These are phyloP conservation scores for Grammomys dolichurus DNA, from an alignment of 2,113 vertebrate genomes.

Conservation along the genomic window DNA sequence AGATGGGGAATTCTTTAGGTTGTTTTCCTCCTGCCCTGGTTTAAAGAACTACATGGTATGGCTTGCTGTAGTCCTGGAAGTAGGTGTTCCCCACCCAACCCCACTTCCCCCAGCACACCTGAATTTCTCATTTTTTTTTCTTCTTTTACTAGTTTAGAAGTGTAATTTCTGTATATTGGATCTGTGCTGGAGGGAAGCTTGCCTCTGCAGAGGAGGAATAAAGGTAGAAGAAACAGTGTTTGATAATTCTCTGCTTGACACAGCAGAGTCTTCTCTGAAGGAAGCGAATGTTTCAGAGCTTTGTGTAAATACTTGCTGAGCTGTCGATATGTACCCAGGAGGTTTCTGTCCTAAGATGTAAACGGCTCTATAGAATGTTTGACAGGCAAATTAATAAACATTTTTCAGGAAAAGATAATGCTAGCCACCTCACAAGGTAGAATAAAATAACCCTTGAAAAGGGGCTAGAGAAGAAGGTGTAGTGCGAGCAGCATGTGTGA, in stretches of 20 bases:
- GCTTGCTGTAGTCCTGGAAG: slow-evolving; percentile 62
- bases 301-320: slow-evolving; percentile 84
- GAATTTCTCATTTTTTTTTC: slow-evolving; percentile 52
- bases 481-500: not conserved
- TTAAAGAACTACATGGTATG: slow-evolving; percentile 65
- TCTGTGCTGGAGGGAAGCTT: slow-evolving; percentile 46
- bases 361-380: slow-evolving; percentile 82
- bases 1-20: slow-evolving; percentile 62
- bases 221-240: slow-evolving; percentile 53
- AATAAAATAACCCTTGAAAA: slow-evolving; percentile 68
- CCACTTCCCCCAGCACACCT: slow-evolving; percentile 55
- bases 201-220: slow-evolving; percentile 17
- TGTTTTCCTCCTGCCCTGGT: slow-evolving; percentile 62
- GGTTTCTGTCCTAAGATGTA: slow-evolving; percentile 76
- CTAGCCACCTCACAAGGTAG: slow-evolving; percentile 52
- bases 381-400: slow-evolving; percentile 84
- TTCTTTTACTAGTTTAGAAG: slow-evolving; percentile 60
- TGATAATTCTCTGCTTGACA: slow-evolving; percentile 75
- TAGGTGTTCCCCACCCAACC: not conserved
- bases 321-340: slow-evolving; percentile 79
- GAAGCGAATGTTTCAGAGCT: slow-evolving; percentile 79
- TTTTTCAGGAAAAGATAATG: slow-evolving; percentile 80
- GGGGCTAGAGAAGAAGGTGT: not conserved
- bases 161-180: slow-evolving; percentile 60
- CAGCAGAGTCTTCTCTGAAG: slow-evolving; percentile 72